Evolutionary conservation across 2,113 vertebrate genomes (phyloP).

Genomic region (Dolichallabes microphthalmus): DNA sequence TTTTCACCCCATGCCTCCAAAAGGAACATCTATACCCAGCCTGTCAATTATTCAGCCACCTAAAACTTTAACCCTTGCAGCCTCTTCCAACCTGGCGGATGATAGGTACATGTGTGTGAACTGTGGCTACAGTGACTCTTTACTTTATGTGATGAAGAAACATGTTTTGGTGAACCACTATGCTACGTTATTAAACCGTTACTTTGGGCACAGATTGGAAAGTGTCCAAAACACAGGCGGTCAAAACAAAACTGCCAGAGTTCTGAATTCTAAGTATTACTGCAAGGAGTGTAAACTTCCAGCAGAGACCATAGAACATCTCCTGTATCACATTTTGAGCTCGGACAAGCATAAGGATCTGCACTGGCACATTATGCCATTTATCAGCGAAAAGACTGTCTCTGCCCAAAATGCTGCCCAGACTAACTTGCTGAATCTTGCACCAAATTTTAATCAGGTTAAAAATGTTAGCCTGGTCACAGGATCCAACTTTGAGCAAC

Average conservation of each 20-base stretch:
- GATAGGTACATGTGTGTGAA: constrained; percentile 79
- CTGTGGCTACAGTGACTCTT: constrained; percentile 79
- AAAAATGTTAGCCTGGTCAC: constrained; percentile 35
- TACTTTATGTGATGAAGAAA: constrained; percentile 87
- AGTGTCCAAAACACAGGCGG: constrained; percentile 7
- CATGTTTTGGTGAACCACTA: constrained; percentile 83
- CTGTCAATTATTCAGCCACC: constrained; percentile 11
- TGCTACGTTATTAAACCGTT: constrained; percentile 69
- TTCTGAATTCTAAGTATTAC: constrained; percentile 66
- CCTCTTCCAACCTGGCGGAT: constrained; percentile 66
- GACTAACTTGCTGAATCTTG: constrained; percentile 67
- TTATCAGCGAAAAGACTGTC: constrained; percentile 72
- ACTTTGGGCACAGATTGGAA: constrained; percentile 76
- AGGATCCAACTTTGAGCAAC: constrained; percentile 32
- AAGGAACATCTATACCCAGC: constrained; percentile 55
- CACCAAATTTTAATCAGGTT: constrained; percentile 64
- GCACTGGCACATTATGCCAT: constrained; percentile 77
- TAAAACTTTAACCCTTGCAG: constrained; percentile 24
- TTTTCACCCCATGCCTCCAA: constrained; percentile 74
- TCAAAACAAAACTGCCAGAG: not conserved
- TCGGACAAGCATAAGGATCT: constrained; percentile 80
- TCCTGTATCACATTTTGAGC: constrained; percentile 84
- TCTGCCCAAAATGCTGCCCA: constrained; percentile 44
- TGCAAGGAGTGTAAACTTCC: constrained; percentile 79
- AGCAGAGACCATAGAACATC: constrained; percentile 79